Conservation (phyloP, 2,888 invertebrate genomes). For the Dryomyza anilis region DNA sequence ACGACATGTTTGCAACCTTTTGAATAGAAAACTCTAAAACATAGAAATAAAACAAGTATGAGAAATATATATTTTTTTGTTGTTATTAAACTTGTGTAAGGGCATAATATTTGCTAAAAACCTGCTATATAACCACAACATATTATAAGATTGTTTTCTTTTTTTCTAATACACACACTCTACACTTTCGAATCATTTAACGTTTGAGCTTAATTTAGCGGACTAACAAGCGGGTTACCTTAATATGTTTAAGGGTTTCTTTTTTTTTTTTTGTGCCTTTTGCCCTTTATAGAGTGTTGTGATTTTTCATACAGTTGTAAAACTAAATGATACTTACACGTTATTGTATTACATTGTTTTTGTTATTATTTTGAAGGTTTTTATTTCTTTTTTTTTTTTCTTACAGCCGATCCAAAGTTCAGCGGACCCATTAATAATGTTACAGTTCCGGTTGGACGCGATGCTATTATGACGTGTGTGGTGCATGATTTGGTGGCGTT, state of each 20-base stretch:
- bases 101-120: too few relatives aligned
- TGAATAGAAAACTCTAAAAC: background rate
- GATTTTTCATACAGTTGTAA: background rate
- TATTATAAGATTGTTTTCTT: too few relatives aligned
- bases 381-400: background rate
- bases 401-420: slow-evolving; percentile 80
- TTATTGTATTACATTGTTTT: too few relatives aligned
- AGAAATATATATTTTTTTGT: too few relatives aligned
- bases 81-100: too few relatives aligned
- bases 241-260: background rate
- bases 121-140: too few relatives aligned
- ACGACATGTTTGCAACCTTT: background rate
- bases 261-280: background rate
- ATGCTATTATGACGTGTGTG: slow-evolving; percentile 79
- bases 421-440: slow-evolving; percentile 82
- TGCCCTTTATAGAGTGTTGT: background rate
- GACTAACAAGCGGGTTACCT: slow-evolving; percentile 32
- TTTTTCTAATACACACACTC: too few relatives aligned
- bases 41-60: background rate
- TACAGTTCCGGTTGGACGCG: slow-evolving; percentile 82
- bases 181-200: slow-evolving; percentile 15
- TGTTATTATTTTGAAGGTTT: too few relatives aligned
- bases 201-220: slow-evolving; percentile 34
- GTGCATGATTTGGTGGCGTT: slow-evolving; percentile 82
- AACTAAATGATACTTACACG: background rate